A percentile compares a stretch with the other conserved stretches of the same genome.
phyloP scores from a whole-genome alignment of 2,113 vertebrate genomes.

The Semnornis frantzii region DNA sequence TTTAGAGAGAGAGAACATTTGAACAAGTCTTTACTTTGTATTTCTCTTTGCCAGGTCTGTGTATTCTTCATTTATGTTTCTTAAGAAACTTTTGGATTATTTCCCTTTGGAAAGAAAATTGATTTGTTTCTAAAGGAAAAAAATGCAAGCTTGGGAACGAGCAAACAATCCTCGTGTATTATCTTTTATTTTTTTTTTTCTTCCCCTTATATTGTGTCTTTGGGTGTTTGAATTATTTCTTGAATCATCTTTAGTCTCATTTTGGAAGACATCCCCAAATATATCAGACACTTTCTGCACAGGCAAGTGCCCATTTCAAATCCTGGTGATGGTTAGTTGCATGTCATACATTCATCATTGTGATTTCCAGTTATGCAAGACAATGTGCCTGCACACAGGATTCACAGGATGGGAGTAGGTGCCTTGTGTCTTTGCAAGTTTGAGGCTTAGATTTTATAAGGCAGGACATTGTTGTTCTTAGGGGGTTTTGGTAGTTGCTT shows the following conservation, averaged over 20 bases:
- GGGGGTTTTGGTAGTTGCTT: neutral
- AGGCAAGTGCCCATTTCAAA: neutral
- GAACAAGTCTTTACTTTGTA: neutral
- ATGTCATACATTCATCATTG: neutral
- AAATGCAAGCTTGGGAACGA: neutral
- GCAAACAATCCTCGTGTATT: neutral
- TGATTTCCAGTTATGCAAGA: neutral
- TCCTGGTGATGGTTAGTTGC: neutral
- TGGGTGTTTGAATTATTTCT: neutral
- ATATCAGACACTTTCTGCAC: neutral
- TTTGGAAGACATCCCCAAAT: neutral
- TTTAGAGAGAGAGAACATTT: neutral
- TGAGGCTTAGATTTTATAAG: neutral
- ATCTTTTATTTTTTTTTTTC: neutral
- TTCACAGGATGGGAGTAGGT: accelerated
- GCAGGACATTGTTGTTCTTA: neutral
- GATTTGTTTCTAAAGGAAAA: neutral
- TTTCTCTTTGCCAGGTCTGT: neutral
- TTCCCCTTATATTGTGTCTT: neutral
- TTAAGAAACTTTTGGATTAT: neutral
- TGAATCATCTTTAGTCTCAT: neutral
- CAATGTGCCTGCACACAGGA: neutral
- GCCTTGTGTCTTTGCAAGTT: neutral
- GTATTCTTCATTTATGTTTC: neutral
- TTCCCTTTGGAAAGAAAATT: neutral